Conservation (phyloP, 2,113 vertebrate species). For the Riparia riparia region DNA sequence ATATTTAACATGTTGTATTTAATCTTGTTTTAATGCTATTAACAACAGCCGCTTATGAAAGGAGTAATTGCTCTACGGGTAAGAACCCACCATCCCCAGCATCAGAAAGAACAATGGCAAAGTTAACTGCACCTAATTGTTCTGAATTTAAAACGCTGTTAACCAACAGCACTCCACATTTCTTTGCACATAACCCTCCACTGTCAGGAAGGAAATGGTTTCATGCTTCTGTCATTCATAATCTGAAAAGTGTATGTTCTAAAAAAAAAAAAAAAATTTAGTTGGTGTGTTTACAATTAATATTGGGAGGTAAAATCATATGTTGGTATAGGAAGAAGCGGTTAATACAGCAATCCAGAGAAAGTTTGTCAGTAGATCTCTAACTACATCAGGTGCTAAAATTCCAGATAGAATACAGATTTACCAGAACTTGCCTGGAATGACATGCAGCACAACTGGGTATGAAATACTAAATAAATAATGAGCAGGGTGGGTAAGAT, state of each 20-base stretch:
- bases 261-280: neutral
- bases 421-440: neutral
- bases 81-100: constrained; percentile 64
- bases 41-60: constrained; percentile 77
- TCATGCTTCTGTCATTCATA: constrained; percentile 61
- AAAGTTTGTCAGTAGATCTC: neutral
- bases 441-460: neutral
- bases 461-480: constrained; percentile 45
- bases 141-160: constrained; percentile 69
- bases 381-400: neutral
- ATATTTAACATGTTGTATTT: constrained; percentile 85
- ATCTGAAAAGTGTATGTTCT: constrained; percentile 47
- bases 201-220: constrained; percentile 59
- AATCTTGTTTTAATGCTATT: constrained; percentile 85
- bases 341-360: neutral
- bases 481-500: constrained; percentile 17
- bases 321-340: neutral
- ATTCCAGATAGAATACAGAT: neutral
- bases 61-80: constrained; percentile 67
- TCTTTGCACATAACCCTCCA: constrained; percentile 57
- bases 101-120: constrained; percentile 72
- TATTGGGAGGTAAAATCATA: neutral
- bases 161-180: constrained; percentile 65
- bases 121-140: constrained; percentile 76
- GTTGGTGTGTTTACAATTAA: constrained; percentile 12